These are phyloP conservation scores for Drosophila nannoptera DNA, from an alignment of 1,140 invertebrate genomes.

Conservation along the genomic window DNA sequence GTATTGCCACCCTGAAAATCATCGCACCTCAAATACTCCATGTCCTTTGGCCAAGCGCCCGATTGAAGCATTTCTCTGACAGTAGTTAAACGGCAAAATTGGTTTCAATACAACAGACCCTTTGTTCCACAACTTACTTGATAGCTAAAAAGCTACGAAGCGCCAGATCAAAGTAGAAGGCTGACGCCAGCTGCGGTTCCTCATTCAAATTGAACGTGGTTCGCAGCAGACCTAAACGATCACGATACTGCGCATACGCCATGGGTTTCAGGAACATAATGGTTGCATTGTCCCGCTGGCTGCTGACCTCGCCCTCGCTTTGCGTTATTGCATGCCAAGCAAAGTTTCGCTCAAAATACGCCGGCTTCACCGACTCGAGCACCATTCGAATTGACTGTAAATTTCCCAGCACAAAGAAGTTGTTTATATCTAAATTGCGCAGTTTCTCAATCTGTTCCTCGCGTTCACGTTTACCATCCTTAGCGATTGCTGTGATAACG, in stretches of 20 bases:
- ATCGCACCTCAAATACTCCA: conserved; percentile 87
- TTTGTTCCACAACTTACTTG: conserved; percentile 81
- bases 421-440: conserved; percentile 90
- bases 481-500: conserved; percentile 85
- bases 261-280: conserved; percentile 85
- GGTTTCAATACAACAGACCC: background rate
- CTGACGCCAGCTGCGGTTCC: conserved; percentile 85
- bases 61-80: conserved; percentile 80
- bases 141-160: conserved; percentile 86
- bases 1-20: conserved; percentile 87
- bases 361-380: conserved; percentile 80
- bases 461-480: conserved; percentile 81
- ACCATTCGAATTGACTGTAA: conserved; percentile 85
- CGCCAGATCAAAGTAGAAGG: conserved; percentile 92
- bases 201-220: conserved; percentile 85
- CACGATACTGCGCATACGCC: conserved; percentile 82
- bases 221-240: conserved; percentile 84
- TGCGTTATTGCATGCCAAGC: conserved; percentile 85
- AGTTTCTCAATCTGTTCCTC: conserved; percentile 84
- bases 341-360: conserved; percentile 80
- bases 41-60: conserved; percentile 85
- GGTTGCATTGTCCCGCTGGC: conserved; percentile 85
- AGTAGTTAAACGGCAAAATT: background rate
- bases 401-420: conserved; percentile 90
- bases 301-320: conserved; percentile 84